Base-by-base conservation (phyloP, 2,113 vertebrate species). In the Salvelinus fontinalis region DNA sequence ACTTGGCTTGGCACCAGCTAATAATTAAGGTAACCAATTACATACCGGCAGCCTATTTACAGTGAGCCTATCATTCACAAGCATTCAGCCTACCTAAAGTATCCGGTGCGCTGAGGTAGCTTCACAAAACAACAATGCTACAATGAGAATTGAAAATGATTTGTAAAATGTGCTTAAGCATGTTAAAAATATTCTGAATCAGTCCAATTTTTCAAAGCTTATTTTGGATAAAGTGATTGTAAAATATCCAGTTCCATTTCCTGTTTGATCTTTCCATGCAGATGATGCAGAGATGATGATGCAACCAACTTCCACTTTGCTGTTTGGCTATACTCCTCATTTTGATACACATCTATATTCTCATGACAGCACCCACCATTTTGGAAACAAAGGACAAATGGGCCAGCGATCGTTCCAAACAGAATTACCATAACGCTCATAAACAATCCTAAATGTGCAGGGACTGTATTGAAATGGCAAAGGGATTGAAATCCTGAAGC, bases 71-170 rank as follows among this genome's bases (percentile, higher is more conserved):
- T 51, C 12, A 80, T 60, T 22, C 13, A 70, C 16, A 75, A 31
- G 75, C 62, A 77, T 16, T 26, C 26, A 73, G 26, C 26, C 31
- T 71, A 76, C 62, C 66, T 70, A 29, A 13, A 16, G 1, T 12
- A 51, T 51, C 49, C 3, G 14, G 11, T 48, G 57, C 20, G 18
- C 6, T 73, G 65, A 78, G 57, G 65, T 71, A 69, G 76, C 44
- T 34, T 72, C 11, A 67, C 13, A 78, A 24, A 4, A 70, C 20
- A 83, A 75, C 78, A 31, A 79, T 48, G 18, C n/a, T 44, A 31
- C 14, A 77, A 48, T 68, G 70, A 22, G 11, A 14, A 8, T 0
- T 11, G 16, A 31, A 27, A 18, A 48, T 49, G 0, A 39, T 39
- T 39, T 39, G 59, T 51, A 18, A 51, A 2, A 57, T 11, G 16